Evolutionary conservation across 2,113 vertebrate genomes (phyloP).

Genomic region (Oncorhynchus nerka): DNA sequence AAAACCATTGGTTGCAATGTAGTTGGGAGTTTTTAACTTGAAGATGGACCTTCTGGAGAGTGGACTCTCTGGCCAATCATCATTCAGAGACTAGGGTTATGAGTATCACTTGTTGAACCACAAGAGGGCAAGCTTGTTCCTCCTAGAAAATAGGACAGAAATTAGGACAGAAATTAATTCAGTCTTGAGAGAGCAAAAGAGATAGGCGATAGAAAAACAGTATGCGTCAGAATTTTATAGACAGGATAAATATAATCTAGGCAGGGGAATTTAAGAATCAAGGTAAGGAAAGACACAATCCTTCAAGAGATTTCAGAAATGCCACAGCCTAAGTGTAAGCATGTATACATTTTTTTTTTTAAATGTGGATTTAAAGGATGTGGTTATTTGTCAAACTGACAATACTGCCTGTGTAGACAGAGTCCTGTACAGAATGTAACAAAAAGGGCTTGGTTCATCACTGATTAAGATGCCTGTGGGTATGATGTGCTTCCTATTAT

Average conservation of each 20-base stretch:
- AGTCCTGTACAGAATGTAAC: too few species aligned
- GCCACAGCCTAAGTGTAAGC: constrained; percentile 25
- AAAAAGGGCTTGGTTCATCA: constrained; percentile 6
- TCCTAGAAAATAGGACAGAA: neutral
- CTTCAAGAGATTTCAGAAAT: constrained; percentile 7
- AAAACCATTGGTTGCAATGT: too few species aligned
- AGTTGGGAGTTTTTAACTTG: too few species aligned
- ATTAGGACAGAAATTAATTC: neutral
- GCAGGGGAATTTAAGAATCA: constrained; percentile 30
- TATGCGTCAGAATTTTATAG: constrained; percentile 46
- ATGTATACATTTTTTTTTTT: neutral
- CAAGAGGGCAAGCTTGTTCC: constrained; percentile 62
- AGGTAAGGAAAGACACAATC: constrained; percentile 30
- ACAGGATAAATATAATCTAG: constrained; percentile 27
- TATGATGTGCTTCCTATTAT: neutral
- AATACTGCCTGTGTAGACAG: too few species aligned
- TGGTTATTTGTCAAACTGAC: too few species aligned
- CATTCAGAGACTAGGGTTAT: too few species aligned
- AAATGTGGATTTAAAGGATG: too few species aligned
- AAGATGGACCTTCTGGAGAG: too few species aligned
- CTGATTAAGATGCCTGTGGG: neutral
- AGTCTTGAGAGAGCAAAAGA: constrained; percentile 9
- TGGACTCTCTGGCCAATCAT: too few species aligned
- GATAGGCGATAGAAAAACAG: neutral
- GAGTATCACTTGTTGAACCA: constrained; percentile 27